These are phyloP conservation scores for Mycalesis mineus DNA, from an alignment of 2,888 invertebrate genomes.

Conservation along the genomic window DNA sequence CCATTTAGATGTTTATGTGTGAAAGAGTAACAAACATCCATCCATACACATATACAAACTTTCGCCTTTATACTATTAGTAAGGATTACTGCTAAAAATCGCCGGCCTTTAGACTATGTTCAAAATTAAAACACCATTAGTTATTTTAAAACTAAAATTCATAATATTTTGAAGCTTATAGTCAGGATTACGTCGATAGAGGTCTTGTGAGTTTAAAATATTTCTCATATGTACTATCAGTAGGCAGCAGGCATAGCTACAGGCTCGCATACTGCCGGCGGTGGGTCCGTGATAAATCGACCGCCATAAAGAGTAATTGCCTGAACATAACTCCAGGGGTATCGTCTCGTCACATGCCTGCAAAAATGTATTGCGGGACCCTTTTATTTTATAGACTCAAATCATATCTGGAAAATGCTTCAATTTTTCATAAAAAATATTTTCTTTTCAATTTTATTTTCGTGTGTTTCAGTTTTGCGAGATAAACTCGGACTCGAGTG, in stretches of 20 bases:
- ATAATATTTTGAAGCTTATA: too few relatives aligned
- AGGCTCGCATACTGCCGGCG: conserved; percentile 12
- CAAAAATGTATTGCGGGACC: not conserved
- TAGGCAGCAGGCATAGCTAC: not conserved
- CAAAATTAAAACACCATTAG: too few relatives aligned
- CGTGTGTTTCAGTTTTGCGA: too few relatives aligned
- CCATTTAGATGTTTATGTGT: too few relatives aligned
- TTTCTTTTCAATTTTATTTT: not conserved
- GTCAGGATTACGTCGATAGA: not conserved
- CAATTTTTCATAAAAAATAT: not conserved
- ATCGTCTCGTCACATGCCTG: conserved; percentile 9
- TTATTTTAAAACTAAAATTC: too few relatives aligned
- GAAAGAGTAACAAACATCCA: too few relatives aligned
- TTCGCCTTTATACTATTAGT: too few relatives aligned
- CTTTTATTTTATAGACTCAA: not conserved
- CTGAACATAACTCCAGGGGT: conserved; percentile 11
- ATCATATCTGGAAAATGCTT: not conserved
- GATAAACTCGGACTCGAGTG: too few relatives aligned
- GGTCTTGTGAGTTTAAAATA: not conserved
- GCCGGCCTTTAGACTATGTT: too few relatives aligned
- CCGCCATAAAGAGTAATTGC: conserved; percentile 21
- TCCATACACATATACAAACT: too few relatives aligned
- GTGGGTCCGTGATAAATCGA: conserved; percentile 6
- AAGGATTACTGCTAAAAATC: too few relatives aligned
- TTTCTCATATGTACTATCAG: not conserved